Conservation (phyloP, 2,888 invertebrate genomes). For the Xylota sylvarum region DNA sequence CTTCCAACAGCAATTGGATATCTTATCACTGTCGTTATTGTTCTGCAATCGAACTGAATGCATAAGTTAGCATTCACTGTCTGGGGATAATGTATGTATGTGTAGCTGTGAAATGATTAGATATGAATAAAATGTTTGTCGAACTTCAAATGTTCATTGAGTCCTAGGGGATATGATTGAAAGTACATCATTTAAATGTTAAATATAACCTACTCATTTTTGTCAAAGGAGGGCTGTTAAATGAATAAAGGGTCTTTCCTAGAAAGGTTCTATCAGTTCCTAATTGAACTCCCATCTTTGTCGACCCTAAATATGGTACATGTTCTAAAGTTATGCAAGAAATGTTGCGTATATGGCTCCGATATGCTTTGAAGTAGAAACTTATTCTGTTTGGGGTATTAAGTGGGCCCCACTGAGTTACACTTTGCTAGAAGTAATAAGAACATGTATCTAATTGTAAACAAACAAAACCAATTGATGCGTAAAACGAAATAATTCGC, state of each 20-base stretch:
- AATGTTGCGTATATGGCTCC: too few relatives aligned
- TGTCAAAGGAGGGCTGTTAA: too few relatives aligned
- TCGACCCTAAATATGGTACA: too few relatives aligned
- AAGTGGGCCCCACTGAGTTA: too few relatives aligned
- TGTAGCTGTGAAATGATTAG: background rate
- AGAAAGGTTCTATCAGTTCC: too few relatives aligned
- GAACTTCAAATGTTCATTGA: constrained; percentile 2
- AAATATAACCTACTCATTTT: background rate
- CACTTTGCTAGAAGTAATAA: too few relatives aligned
- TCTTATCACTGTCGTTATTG: constrained; percentile 46
- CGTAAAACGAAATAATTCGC: background rate
- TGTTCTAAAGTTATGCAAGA: too few relatives aligned
- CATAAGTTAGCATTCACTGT: constrained; percentile 38
- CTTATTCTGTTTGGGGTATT: too few relatives aligned
- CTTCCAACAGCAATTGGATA: constrained; percentile 31
- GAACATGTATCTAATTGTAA: background rate
- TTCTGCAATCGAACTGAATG: constrained; percentile 45
- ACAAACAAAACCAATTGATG: background rate
- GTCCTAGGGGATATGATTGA: background rate
- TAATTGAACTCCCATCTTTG: too few relatives aligned
- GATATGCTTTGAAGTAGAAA: too few relatives aligned
- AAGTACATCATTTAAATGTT: background rate
- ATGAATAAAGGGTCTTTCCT: too few relatives aligned
- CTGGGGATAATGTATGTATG: background rate
- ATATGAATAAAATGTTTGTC: constrained; percentile 16